phyloP scores from a whole-genome alignment of 2,888 invertebrate genomes.

The Lycaena phlaeas region DNA sequence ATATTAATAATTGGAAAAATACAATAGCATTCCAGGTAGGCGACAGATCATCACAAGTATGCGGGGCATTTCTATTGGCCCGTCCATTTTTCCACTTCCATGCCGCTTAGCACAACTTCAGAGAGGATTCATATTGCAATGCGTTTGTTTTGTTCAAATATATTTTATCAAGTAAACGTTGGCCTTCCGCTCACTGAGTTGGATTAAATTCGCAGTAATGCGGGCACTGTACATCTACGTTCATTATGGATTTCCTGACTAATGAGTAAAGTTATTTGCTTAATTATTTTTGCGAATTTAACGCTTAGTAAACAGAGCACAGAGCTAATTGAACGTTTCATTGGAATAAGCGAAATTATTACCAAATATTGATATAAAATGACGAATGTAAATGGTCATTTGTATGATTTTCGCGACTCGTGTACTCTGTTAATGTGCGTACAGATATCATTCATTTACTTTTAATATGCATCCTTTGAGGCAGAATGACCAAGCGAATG shows the following conservation, averaged over 20 bases:
- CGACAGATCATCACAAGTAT: constrained; percentile 36
- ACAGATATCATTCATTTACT: no score
- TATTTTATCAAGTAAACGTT: constrained; percentile 71
- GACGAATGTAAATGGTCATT: no score
- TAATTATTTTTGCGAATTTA: constrained; percentile 48
- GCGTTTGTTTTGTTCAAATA: constrained; percentile 71
- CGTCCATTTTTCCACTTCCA: constrained; percentile 65
- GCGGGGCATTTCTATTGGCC: constrained; percentile 62
- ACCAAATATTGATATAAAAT: constrained; percentile 17
- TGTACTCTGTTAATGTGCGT: no score
- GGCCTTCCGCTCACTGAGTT: constrained; percentile 56
- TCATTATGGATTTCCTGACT: constrained; percentile 30
- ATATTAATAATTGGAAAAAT: no score
- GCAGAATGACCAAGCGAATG: no score
- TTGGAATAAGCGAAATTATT: constrained; percentile 17
- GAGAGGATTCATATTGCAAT: constrained; percentile 69
- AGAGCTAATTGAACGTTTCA: constrained; percentile 23
- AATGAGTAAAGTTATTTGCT: constrained; percentile 59
- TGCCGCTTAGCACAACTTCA: constrained; percentile 65
- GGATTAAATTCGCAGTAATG: constrained; percentile 56
- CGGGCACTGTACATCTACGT: constrained; percentile 33
- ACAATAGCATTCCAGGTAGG: constrained; percentile 16
- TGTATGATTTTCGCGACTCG: no score
- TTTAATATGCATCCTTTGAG: no score
- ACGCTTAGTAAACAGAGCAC: constrained; percentile 30